These are phyloP conservation scores for Papilio gigon DNA, from an alignment of 2,888 invertebrate genomes.

Conservation along the genomic window DNA sequence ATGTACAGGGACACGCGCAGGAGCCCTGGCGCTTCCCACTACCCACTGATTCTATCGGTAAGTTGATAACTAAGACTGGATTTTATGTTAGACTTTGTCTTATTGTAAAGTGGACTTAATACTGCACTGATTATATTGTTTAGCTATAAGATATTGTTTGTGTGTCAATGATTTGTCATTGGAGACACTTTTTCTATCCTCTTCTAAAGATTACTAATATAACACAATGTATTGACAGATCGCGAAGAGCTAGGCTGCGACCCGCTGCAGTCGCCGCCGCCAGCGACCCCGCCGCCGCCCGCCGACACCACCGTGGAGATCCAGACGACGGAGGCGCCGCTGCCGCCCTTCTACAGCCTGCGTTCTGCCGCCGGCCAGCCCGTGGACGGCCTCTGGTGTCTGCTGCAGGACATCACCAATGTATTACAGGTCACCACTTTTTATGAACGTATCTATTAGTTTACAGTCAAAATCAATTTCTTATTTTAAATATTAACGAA, in stretches of 20 bases:
- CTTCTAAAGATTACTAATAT: not conserved
- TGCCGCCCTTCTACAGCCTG: constrained; percentile 91
- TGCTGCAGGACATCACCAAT: constrained; percentile 90
- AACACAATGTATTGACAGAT: constrained; percentile 58
- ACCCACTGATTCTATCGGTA: constrained; percentile 78
- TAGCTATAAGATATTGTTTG: no score
- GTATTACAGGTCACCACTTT: constrained; percentile 82
- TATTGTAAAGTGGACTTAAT: no score
- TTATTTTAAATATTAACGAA: not conserved
- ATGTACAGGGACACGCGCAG: constrained; percentile 85
- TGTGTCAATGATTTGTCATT: no score
- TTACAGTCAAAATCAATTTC: no score
- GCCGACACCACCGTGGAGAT: constrained; percentile 86
- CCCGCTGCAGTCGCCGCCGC: constrained; percentile 82
- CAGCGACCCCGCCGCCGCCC: constrained; percentile 78
- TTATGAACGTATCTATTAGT: not conserved
- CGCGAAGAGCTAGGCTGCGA: constrained; percentile 83
- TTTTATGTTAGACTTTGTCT: no score
- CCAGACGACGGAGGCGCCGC: constrained; percentile 89
- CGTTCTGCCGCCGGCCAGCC: constrained; percentile 82
- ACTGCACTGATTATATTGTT: no score
- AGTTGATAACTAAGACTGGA: constrained; percentile 37
- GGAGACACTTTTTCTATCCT: not conserved
- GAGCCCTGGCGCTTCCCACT: constrained; percentile 85
- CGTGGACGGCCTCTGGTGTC: constrained; percentile 87